Percentiles rank a stretch among this genome's conserved stretches.
These are phyloP conservation scores for Drosophila lacteicornis DNA, from an alignment of 1,140 invertebrate genomes.

Conservation along the genomic window DNA sequence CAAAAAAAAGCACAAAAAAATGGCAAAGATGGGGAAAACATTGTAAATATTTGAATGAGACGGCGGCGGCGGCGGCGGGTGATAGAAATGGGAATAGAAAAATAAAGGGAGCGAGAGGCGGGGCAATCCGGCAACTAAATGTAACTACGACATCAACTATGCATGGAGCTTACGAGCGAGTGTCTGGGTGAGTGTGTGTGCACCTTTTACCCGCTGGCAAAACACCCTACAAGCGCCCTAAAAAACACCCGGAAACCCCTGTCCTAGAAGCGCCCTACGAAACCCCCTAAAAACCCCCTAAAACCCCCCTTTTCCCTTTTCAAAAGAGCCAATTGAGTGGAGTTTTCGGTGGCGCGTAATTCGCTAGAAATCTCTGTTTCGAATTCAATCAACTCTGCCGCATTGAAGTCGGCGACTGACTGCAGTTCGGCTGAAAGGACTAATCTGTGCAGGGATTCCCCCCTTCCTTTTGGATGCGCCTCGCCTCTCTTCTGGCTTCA, in stretches of 20 bases:
- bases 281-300: neutral
- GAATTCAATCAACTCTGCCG: conserved; percentile 78
- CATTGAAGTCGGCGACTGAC: conserved; percentile 54
- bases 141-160: conserved; percentile 55
- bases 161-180: conserved; percentile 42
- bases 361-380: conserved; percentile 78
- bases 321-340: conserved; percentile 25
- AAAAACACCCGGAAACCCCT: too few relatives aligned
- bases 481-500: neutral
- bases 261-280: neutral
- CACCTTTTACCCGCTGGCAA: neutral
- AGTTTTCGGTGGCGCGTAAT: conserved; percentile 71
- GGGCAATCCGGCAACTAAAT: conserved; percentile 34
- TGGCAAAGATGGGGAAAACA: conserved; percentile 34
- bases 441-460: conserved; percentile 28
- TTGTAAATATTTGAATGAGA: conserved; percentile 60
- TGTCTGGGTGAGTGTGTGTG: conserved; percentile 9
- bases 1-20: neutral
- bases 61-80: conserved; percentile 1
- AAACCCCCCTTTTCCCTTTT: neutral
- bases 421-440: conserved; percentile 44
- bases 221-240: too few relatives aligned
- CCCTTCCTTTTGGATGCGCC: neutral
- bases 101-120: neutral
- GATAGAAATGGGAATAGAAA: conserved; percentile 36